A percentile compares a stretch with the other conserved stretches of the same genome.
These are phyloP conservation scores for Schrankia costaestrigalis DNA, from an alignment of 2,888 invertebrate species.

Conservation along the genomic window DNA sequence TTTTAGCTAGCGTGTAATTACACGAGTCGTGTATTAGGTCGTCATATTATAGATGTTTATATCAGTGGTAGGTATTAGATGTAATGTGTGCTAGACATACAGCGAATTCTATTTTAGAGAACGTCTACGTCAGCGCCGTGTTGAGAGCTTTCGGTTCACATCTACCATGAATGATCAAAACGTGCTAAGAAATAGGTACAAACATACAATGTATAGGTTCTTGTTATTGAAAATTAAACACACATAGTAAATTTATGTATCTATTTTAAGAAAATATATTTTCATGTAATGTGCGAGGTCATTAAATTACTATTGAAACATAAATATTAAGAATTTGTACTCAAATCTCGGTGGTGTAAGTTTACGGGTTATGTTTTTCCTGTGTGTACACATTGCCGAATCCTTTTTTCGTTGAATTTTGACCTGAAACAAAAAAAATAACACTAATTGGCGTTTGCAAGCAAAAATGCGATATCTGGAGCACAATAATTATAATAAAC, in stretches of 20 bases:
- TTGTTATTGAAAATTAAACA: constrained; percentile 7
- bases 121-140: constrained; percentile 42
- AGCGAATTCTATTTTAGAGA: constrained; percentile 68
- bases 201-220: neutral
- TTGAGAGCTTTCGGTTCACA: constrained; percentile 29
- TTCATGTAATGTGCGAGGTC: constrained; percentile 56
- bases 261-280: constrained; percentile 26
- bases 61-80: constrained; percentile 15
- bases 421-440: constrained; percentile 60
- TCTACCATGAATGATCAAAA: constrained; percentile 25
- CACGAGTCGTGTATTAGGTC: constrained; percentile 28
- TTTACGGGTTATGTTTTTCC: constrained; percentile 56
- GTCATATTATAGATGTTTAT: constrained; percentile 37
- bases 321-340: constrained; percentile 53
- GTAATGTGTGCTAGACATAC: constrained; percentile 45
- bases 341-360: constrained; percentile 32
- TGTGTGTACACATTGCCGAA: constrained; percentile 74
- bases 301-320: too few species aligned
- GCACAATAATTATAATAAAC: too few species aligned
- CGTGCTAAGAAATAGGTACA: constrained; percentile 4
- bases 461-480: constrained; percentile 1
- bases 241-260: constrained; percentile 6
- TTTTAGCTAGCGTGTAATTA: constrained; percentile 12
- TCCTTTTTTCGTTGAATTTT: constrained; percentile 56
- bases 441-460: constrained; percentile 10